Conservation (phyloP, 1,140 invertebrate genomes). For the Luehdorfia chinensis region DNA sequence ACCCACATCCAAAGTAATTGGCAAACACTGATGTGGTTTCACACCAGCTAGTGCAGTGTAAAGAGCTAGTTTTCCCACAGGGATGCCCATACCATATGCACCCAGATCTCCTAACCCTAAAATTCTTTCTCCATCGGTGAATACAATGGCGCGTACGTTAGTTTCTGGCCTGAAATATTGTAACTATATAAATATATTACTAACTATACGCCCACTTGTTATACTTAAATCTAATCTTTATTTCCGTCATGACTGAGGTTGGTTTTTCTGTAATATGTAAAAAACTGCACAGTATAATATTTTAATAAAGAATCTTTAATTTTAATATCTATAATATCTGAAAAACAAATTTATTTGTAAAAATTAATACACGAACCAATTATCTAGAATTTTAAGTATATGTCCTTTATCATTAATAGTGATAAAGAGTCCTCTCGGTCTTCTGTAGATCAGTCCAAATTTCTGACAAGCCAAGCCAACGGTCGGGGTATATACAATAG, state of each 20-base stretch:
- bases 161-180: slow-evolving; percentile 87
- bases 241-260: not conserved
- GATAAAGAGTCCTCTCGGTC: slow-evolving; percentile 96
- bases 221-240: no score
- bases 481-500: slow-evolving; percentile 98
- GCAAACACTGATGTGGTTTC: slow-evolving; percentile 94
- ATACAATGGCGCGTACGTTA: slow-evolving; percentile 94
- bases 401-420: slow-evolving; percentile 98
- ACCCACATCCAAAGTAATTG: slow-evolving; percentile 95
- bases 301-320: no score
- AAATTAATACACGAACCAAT: slow-evolving; percentile 92
- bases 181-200: no score
- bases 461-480: slow-evolving; percentile 98
- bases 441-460: slow-evolving; percentile 95
- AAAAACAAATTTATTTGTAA: no score
- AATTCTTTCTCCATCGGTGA: slow-evolving; percentile 97
- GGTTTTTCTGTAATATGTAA: no score
- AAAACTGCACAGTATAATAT: no score
- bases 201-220: no score
- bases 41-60: slow-evolving; percentile 96
- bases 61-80: slow-evolving; percentile 94
- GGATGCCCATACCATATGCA: slow-evolving; percentile 97
- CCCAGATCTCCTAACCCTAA: slow-evolving; percentile 96
- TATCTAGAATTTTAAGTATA: slow-evolving; percentile 91
- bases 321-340: no score